Base-by-base conservation (phyloP, 2,113 vertebrate genomes). In the Heptranchias perlo region DNA sequence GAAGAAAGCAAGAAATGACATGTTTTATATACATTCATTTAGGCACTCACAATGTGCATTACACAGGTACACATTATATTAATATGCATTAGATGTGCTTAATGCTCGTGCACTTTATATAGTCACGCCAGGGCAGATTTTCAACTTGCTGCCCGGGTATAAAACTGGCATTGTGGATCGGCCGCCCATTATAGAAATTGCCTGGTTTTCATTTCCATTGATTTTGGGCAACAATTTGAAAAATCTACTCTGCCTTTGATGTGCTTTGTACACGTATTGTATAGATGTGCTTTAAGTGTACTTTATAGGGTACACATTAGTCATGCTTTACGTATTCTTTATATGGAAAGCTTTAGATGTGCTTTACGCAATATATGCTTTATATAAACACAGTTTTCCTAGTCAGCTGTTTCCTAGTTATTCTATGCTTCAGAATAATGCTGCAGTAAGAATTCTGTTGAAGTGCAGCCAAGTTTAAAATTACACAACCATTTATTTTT, bases 1-100 rank as follows among this genome's bases (percentile, higher is more conserved):
- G 96, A 96, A 95, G 94, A 96, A 97, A 16, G 94, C 10, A 4
- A 4, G 58, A 84, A 69, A 49, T 69, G 25, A 73, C 1, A 4
- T 35, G 35, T 7, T 28, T 95, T 49, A 28, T 44, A 93, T 16
- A 39, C 6, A 23, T 10, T 21, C 18, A 6, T 23, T 82, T 82
- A 21, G 39, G 18, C 18, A 44, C 21, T 47, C 39, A 39, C 16
- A 47, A 8, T 82, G 13, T 28, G 31, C 28, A 54, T n/a, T 58
- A 52, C 35, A 16, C 0, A n/a, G 31, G 58, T 61, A n/a, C 13
- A 52, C 84, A 87, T 31, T 87, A 52, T 52, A 87, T 28, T 52
- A 89, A 54, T 16, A 54, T 13, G 52, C 23, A 89, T 11, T 52
- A 31, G 52, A 89, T 35, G 28, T 54, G 28, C 2, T 25, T 14